A percentile compares a stretch with the other conserved stretches of the same genome.
Evolutionary conservation across 2,113 vertebrate species (phyloP).

Genomic region (Callionymus lyra): DNA sequence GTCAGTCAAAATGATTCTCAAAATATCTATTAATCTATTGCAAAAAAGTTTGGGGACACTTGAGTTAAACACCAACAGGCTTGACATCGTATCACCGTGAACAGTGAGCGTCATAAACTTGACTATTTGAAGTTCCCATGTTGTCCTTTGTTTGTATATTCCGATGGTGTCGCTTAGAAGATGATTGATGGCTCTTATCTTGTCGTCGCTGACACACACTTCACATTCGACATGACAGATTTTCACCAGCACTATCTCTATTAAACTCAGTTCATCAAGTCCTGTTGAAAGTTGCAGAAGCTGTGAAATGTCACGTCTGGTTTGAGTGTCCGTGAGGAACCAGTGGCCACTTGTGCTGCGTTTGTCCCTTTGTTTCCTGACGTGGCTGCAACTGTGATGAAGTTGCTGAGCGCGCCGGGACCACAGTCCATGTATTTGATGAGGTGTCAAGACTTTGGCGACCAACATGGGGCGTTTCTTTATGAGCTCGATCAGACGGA

Average conservation of each 20-base stretch:
- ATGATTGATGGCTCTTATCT: constrained; percentile 27
- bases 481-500: too few relatives aligned
- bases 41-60: too few relatives aligned
- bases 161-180: not conserved
- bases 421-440: constrained; percentile 11
- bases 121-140: too few relatives aligned
- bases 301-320: constrained; percentile 39
- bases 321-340: constrained; percentile 25
- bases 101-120: too few relatives aligned
- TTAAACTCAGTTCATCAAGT: constrained; percentile 26
- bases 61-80: too few relatives aligned
- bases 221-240: too few relatives aligned
- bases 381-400: constrained; percentile 25
- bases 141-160: not conserved
- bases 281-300: constrained; percentile 17
- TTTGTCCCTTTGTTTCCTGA: constrained; percentile 35
- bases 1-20: too few relatives aligned
- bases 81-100: too few relatives aligned
- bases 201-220: constrained; percentile 3
- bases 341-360: constrained; percentile 8
- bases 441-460: constrained; percentile 13
- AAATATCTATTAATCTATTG: too few relatives aligned
- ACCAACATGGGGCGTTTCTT: too few relatives aligned
- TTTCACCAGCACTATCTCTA: constrained; percentile 19
- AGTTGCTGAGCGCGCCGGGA: constrained; percentile 33